phyloP scores from a whole-genome alignment of 2,113 vertebrate genomes.

The Callocephalon fimbriatum region DNA sequence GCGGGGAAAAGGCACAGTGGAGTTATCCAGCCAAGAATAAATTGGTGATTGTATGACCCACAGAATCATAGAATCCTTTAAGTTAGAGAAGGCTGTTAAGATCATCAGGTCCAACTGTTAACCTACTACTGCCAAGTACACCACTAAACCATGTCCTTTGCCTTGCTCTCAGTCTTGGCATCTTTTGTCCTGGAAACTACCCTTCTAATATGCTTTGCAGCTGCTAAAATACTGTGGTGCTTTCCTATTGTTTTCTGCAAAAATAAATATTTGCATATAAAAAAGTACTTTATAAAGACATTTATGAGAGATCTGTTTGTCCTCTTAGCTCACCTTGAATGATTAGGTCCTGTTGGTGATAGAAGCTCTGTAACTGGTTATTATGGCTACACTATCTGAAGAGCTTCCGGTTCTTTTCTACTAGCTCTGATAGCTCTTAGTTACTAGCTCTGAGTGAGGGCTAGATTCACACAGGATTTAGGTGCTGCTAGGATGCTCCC shows the following conservation, averaged over 20 bases:
- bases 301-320: not conserved
- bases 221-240: not conserved
- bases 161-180: not conserved
- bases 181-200: not conserved
- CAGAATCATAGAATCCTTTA: not conserved
- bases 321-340: not conserved
- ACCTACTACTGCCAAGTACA: not conserved
- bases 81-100: not conserved
- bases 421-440: not conserved
- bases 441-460: not conserved
- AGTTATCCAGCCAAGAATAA: not conserved
- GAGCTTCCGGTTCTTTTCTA: not conserved
- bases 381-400: not conserved
- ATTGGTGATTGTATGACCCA: not conserved
- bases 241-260: not conserved
- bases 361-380: not conserved
- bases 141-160: not conserved
- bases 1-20: not conserved
- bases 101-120: not conserved
- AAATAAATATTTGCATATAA: not conserved
- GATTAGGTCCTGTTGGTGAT: not conserved
- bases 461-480: not conserved
- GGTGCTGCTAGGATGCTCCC: not conserved
- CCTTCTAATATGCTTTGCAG: not conserved
- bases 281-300: not conserved